These are phyloP conservation scores for Boloria euphrosyne DNA, from an alignment of 2,888 invertebrate genomes.

Conservation along the genomic window DNA sequence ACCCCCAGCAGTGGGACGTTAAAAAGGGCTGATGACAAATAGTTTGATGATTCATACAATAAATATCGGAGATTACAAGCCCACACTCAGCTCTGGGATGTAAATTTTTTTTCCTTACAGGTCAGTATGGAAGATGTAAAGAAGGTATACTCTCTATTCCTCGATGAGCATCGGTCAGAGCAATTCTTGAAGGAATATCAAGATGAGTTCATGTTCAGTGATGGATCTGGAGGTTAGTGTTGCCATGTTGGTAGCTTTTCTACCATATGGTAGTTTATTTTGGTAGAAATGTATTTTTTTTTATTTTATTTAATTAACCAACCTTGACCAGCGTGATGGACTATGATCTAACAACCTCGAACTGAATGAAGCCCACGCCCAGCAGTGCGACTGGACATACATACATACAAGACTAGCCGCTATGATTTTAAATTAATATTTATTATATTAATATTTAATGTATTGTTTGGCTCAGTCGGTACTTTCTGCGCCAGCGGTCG, in stretches of 20 bases:
- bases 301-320: no score
- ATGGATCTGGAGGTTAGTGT: conserved; percentile 62
- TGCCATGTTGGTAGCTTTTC: background rate
- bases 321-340: no score
- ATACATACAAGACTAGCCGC: no score
- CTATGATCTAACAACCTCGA: no score
- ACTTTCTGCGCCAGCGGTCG: no score
- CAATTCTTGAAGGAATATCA: conserved; percentile 97
- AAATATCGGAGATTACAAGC: background rate
- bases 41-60: no score
- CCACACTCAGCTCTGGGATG: background rate
- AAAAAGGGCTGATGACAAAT: no score
- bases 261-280: background rate
- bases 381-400: background rate
- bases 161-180: conserved; percentile 96
- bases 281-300: background rate
- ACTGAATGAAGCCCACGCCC: no score
- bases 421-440: no score
- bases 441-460: no score
- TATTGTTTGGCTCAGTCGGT: no score
- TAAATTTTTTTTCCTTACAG: conserved; percentile 56
- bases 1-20: no score
- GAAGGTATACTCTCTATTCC: conserved; percentile 95
- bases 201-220: conserved; percentile 96
- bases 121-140: conserved; percentile 95